phyloP scores from a whole-genome alignment of 2,113 vertebrate genomes.

The Centropristis striata region DNA sequence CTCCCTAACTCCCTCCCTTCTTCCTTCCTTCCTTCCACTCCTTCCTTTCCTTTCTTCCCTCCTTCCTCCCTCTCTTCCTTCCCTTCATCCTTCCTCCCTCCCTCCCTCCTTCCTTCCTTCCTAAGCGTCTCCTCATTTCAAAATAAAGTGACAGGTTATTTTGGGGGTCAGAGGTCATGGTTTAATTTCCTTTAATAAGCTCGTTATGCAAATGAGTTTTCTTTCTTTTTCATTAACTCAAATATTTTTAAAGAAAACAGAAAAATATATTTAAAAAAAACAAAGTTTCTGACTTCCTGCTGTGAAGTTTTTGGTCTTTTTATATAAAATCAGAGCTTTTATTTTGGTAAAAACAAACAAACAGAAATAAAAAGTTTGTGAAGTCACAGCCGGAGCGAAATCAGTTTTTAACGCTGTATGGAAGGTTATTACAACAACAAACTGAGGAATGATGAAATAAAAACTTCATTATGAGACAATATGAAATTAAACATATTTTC shows the following conservation, averaged over 20 bases:
- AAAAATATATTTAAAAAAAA: background rate
- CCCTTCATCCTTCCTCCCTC: too few species aligned
- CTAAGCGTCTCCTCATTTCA: background rate
- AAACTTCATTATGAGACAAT: background rate
- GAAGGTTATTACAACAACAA: background rate
- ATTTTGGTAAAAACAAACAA: slow-evolving; percentile 93
- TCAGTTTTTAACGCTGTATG: background rate
- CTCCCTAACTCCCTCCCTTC: background rate
- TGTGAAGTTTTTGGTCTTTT: slow-evolving; percentile 92
- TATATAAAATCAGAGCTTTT: slow-evolving; percentile 99
- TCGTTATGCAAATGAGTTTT: slow-evolving; percentile 92
- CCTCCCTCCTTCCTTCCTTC: background rate
- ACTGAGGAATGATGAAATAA: slow-evolving; percentile 29
- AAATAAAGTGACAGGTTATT: background rate
- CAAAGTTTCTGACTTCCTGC: slow-evolving; percentile 80
- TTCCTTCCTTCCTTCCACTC: background rate
- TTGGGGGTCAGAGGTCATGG: slow-evolving; percentile 3
- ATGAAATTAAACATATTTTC: too few species aligned
- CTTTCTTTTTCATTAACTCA: slow-evolving; percentile 83
- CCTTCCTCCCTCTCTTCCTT: too few species aligned
- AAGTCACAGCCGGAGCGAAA: slow-evolving; percentile 86
- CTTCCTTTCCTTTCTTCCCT: too few species aligned
- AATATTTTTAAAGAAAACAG: slow-evolving; percentile 43
- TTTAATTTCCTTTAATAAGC: slow-evolving; percentile 73
- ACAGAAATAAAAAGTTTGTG: slow-evolving; percentile 11